phyloP scores from a whole-genome alignment of 2,113 vertebrate species.

The Chamaea fasciata region DNA sequence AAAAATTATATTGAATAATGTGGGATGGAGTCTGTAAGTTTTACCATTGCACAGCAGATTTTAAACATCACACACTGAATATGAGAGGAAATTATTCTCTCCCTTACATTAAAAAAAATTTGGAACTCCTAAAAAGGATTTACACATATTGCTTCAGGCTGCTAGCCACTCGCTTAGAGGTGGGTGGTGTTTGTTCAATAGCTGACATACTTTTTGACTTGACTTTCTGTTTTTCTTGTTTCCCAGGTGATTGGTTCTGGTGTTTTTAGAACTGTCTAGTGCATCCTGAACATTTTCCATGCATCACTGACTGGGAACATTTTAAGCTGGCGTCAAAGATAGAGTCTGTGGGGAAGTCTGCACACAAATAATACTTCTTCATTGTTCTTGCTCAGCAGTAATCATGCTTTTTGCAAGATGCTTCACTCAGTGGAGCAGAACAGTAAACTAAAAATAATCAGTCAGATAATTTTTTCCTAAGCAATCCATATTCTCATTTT shows the following conservation, averaged over 20 bases:
- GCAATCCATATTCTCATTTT: background rate
- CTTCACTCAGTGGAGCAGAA: background rate
- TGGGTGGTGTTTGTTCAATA: constrained; percentile 50
- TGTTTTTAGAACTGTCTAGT: constrained; percentile 57
- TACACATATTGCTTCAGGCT: constrained; percentile 49
- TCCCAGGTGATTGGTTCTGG: constrained; percentile 58
- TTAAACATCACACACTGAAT: background rate
- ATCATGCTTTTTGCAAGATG: constrained; percentile 4
- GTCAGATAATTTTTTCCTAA: background rate
- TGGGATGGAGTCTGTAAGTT: background rate
- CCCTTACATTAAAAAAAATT: background rate
- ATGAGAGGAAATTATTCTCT: background rate
- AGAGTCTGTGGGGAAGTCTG: constrained; percentile 35
- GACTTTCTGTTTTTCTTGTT: constrained; percentile 63
- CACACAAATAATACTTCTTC: constrained; percentile 9
- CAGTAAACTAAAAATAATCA: background rate
- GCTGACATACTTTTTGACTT: constrained; percentile 41
- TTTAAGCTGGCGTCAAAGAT: constrained; percentile 59
- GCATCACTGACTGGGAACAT: constrained; percentile 52
- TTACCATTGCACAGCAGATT: background rate
- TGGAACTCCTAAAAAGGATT: constrained; percentile 48
- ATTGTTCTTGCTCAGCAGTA: constrained; percentile 16
- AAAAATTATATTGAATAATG: background rate
- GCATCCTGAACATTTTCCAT: constrained; percentile 64
- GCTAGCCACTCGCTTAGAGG: constrained; percentile 21